Base-by-base conservation (phyloP, 2,797 vertebrate species). In the Crocodylus rhombifer region DNA sequence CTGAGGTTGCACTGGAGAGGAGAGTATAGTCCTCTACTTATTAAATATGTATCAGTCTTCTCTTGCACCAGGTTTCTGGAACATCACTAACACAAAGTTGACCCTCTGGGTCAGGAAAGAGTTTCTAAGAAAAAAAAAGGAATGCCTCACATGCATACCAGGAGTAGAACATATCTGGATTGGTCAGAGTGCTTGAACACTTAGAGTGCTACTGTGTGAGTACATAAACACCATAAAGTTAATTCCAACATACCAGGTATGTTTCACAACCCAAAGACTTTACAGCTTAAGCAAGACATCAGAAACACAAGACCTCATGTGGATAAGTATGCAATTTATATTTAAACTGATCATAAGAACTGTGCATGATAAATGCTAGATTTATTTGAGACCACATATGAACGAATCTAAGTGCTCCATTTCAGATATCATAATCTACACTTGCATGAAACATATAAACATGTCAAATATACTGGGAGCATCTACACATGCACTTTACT, bases 21-120 rank as follows among this genome's bases (percentile, higher is more conserved):
- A 80, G 51, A 76, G 51, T n/a, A 60, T 15, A 6, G 20, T 82
- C 15, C 21, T 79, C 42, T 81, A 15, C 33, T 83, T 1, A 4
- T 33, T 71, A 75, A 33, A 36, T 5, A 73, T 23, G 61, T 23
- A 26, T 56, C 25, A 69, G 33, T n/a, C 56, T 64, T 80, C 69
- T 51, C 75, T 69, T 75, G 14, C n/a, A 23, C 0, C 1, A 51
- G 64, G 74, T 81, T 75, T 77, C 61, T 84, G 56, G 16, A 84
- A 81, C 16, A 71, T 71, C 11, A 36, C 6, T 10, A 20, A 73
- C 62, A 81, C 14, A 71, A 36, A 79, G 25, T 28, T 92, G 74
- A 78, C 60, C 71, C 64, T 28, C 21, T 0, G 0, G 8, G 11
- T 23, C 80, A 58, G 56, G 7, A 17, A 81, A 78, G 51, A 13